phyloP scores from a whole-genome alignment of 2,888 invertebrate species.

The Eupithecia dodoneata region DNA sequence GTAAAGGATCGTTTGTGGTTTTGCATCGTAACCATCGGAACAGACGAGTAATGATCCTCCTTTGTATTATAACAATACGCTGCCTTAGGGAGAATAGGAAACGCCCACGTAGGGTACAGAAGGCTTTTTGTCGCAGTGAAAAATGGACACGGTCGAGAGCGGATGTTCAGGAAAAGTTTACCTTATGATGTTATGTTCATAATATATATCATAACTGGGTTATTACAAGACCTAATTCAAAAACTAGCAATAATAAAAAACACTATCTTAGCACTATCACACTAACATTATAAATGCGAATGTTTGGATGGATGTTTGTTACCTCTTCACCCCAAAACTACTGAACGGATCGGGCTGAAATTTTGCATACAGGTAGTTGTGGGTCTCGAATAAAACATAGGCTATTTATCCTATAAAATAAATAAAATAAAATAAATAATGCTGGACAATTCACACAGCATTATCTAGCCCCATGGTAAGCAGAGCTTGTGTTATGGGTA shows the following conservation, averaged over 20 bases:
- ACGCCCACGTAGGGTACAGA: constrained; percentile 14
- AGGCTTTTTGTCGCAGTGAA: constrained; percentile 2
- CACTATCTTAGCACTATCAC: too few relatives aligned
- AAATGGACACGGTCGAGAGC: constrained; percentile 1
- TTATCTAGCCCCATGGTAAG: too few relatives aligned
- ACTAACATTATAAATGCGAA: too few relatives aligned
- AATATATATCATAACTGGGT: background rate
- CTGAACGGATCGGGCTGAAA: too few relatives aligned
- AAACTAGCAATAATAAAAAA: background rate
- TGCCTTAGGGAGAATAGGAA: constrained; percentile 18
- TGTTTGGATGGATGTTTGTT: too few relatives aligned
- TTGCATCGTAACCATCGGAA: background rate
- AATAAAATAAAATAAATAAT: too few relatives aligned
- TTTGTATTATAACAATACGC: constrained; percentile 23
- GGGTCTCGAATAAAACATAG: too few relatives aligned
- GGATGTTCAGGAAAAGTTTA: background rate
- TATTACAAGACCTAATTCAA: background rate
- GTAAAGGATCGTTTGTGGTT: constrained; percentile 1
- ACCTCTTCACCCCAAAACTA: too few relatives aligned
- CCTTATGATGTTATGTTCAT: background rate
- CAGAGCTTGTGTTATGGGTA: too few relatives aligned
- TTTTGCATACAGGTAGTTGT: too few relatives aligned
- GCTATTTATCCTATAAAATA: too few relatives aligned
- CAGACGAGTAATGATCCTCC: constrained; percentile 12
- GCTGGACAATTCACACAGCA: too few relatives aligned